Evolutionary conservation across 2,888 invertebrate genomes (phyloP).

Genomic region (Masnerella sp.): DNA sequence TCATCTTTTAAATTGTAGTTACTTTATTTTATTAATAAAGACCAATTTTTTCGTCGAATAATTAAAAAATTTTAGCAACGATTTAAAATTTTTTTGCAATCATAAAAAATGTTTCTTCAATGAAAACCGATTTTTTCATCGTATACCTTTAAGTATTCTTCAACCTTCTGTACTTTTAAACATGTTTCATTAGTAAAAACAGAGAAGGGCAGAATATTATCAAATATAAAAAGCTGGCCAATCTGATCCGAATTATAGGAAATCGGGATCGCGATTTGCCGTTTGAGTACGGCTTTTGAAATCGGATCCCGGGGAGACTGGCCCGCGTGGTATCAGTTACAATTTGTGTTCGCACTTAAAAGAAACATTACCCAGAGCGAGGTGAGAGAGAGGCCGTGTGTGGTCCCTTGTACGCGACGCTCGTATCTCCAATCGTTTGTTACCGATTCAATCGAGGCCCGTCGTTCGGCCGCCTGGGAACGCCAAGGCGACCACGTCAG

Average conservation of each 20-base stretch:
- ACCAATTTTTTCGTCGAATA: too few species aligned
- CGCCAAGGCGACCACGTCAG: constrained; percentile 36
- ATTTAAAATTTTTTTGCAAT: too few species aligned
- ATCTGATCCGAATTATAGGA: constrained; percentile 60
- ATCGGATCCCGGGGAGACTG: constrained; percentile 72
- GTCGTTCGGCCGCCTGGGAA: constrained; percentile 53
- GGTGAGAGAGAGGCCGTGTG: constrained; percentile 71
- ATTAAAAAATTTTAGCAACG: too few species aligned
- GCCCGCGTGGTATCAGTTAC: constrained; percentile 76
- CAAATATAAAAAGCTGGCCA: too few species aligned
- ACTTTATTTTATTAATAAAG: too few species aligned
- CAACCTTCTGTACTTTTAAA: too few species aligned
- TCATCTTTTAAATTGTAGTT: constrained; percentile 25
- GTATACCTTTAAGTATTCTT: too few species aligned
- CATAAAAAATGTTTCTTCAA: too few species aligned
- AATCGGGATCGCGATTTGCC: constrained; percentile 51
- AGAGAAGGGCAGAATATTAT: too few species aligned
- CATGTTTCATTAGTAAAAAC: too few species aligned
- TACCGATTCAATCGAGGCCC: constrained; percentile 73
- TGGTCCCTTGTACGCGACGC: constrained; percentile 71
- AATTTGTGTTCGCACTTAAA: constrained; percentile 77
- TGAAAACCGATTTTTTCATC: too few species aligned
- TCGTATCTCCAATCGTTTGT: constrained; percentile 75
- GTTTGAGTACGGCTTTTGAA: constrained; percentile 73
- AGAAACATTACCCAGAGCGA: constrained; percentile 76